Evolutionary conservation across 2,797 vertebrate species (phyloP).

Genomic region (Chelidonichthys spinosus): DNA sequence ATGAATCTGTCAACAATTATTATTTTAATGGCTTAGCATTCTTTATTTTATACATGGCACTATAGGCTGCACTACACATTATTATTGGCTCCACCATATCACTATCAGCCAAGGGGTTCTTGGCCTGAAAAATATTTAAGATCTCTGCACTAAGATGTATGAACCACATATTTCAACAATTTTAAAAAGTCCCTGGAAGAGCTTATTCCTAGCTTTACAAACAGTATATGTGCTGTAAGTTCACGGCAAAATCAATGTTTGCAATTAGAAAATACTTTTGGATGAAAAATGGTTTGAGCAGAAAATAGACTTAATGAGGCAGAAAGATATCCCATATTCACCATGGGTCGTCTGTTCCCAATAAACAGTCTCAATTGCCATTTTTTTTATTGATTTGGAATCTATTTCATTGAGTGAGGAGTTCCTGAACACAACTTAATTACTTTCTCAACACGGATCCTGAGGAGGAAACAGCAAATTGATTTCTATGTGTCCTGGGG

Average conservation of each 20-base stretch:
- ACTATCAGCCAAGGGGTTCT: too few relatives aligned
- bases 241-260: constrained; percentile 1
- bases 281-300: constrained; percentile 6
- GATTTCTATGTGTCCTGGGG: constrained; percentile 60
- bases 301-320: constrained; percentile 37
- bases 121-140: too few relatives aligned
- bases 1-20: too few relatives aligned
- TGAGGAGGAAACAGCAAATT: constrained; percentile 64
- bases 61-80: too few relatives aligned
- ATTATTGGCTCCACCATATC: too few relatives aligned
- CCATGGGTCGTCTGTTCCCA: constrained; percentile 30
- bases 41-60: too few relatives aligned
- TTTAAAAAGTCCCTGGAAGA: neutral
- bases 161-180: constrained; percentile 27
- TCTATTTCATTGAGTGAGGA: constrained; percentile 69
- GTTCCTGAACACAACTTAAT: constrained; percentile 72
- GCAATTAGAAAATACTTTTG: neutral
- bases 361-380: constrained; percentile 49
- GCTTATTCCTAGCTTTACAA: neutral
- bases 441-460: constrained; percentile 65
- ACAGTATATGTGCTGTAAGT: neutral
- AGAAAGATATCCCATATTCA: constrained; percentile 23
- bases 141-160: neutral
- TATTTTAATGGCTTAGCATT: too few relatives aligned
- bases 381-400: constrained; percentile 62